phyloP scores from a whole-genome alignment of 1,140 invertebrate species.

The Aphis gossypii region DNA sequence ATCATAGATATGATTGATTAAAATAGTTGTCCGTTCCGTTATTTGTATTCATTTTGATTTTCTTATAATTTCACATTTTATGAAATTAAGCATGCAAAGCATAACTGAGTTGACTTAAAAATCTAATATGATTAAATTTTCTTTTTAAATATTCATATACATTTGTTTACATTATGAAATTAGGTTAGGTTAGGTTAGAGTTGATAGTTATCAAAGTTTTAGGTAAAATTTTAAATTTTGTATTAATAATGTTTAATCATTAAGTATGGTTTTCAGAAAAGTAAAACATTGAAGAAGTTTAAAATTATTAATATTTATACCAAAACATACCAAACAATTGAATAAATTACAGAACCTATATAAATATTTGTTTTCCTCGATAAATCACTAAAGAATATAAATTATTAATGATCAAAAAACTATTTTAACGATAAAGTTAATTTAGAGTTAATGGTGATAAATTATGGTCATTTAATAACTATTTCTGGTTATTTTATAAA shows the following conservation, averaged over 20 bases:
- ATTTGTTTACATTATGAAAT: not conserved
- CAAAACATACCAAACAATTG: not conserved
- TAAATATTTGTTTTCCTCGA: not conserved
- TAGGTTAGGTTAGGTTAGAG: too few relatives aligned
- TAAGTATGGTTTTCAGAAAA: not conserved
- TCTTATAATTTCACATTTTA: too few relatives aligned
- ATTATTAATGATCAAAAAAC: not conserved
- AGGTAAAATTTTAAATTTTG: not conserved
- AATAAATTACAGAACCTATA: not conserved
- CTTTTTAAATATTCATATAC: not conserved
- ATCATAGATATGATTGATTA: not conserved
- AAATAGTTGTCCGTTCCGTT: not conserved
- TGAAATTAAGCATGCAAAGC: not conserved
- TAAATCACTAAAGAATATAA: not conserved
- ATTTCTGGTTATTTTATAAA: too few relatives aligned
- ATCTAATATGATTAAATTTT: not conserved
- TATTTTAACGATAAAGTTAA: not conserved
- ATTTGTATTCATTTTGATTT: not conserved
- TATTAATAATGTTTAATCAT: not conserved
- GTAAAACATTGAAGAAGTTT: not conserved
- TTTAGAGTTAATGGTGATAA: not conserved
- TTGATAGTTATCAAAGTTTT: not conserved
- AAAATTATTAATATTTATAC: not conserved
- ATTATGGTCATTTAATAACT: not conserved
- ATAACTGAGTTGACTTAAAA: not conserved